Evolutionary conservation across 2,888 invertebrate genomes (phyloP), one percentile per base, ranked within the genome.

Genomic region (Bellardia bayeri): DNA sequence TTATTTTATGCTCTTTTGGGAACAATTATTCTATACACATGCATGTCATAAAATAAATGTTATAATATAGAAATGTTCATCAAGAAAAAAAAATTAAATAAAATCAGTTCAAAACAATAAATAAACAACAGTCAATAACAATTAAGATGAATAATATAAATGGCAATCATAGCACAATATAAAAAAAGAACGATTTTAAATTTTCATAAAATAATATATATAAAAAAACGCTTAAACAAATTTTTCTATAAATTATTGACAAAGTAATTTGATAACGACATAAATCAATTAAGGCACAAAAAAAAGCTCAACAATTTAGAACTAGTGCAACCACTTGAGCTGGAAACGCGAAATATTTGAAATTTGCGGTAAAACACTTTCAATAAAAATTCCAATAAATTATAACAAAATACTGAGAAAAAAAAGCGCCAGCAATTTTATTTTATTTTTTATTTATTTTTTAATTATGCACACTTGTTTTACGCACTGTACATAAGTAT

Each of bases 351-450:
- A 61, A 82, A 51, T 86, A 56, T 72, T 71, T 72, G 14, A 82
- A 76, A 76, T 76, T 69, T 74, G 82, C 82, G 86, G 82, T 68
- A 79, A 82, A 79, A 74, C 68, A 83, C 69, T 83, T 87, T 85
- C n/a, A 87, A 87, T 80, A 80, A 83, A 86, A 87, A 83, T 72
- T 80, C 54, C 37, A 76, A 87, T 86, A 86, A 86, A 86, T 86
- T 82, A 79, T 74, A 86, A 54, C 49, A 78, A 78, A 78, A 82
- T 64, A 56, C 16, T 63, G 11, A 6, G 42, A 69, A 66, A 42
- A 75, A 79, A 78, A 45, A 2, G 13, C 8, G 8, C 13, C n/a
- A n/a, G 9, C 30, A 75, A 64, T 37, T n/a, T 54, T 42, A 23
- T 56, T 56, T 6, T 6, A 13, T 54, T 30, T 58, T 16, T 69